Base-by-base conservation (phyloP, 2,888 invertebrate species). In the Cryptus armator region DNA sequence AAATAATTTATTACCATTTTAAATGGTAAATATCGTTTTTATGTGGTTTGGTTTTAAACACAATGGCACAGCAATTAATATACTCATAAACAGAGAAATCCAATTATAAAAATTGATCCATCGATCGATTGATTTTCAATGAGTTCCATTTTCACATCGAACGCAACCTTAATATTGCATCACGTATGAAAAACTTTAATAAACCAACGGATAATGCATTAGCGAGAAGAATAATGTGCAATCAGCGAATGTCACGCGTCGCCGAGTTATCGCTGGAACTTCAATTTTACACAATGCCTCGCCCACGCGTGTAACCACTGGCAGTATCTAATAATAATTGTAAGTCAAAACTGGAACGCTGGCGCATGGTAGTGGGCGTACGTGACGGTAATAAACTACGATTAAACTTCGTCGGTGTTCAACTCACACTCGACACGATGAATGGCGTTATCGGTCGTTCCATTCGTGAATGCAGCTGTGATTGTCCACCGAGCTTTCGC, bases 331-430 rank as follows among this genome's bases (percentile, higher is more conserved):
- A 70, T 76, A 81, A 71, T 81, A 81, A 76, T 70, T 76, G 68
- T 71, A 76, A 81, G 81, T 70, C 70, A 71, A 83, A 85, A 86
- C 77, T 83, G 62, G 85, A 83, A 62, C 88, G 24, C 64, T 32
- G 32, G 53, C 46, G 68, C 12, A 59, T 29, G 44, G 19, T 24
- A 0, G 24, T 68, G 53, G 37, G 48, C 37, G 46, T 79, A 81
- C 84, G 87, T 85, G 81, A 75, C 83, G 78, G 44, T 81, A 86
- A 86, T 88, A 85, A 89, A 88, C 86, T 87, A 85, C 86, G 86
- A 88, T 88, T 87, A 88, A 90, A 90, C 84, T 90, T 90, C 29
- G 37, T 43, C 64, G 7, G 64, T 66, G 66, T 48, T 66, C 43
- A 46, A 74, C 46, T 53, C 74, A 62, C 74, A 46, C 75, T 56